A percentile compares a stretch with the other conserved stretches of the same genome.
Evolutionary conservation across 35 echinoderm and acorn worm species (phyloP).

Genomic region (Lytechinus variegatus): DNA sequence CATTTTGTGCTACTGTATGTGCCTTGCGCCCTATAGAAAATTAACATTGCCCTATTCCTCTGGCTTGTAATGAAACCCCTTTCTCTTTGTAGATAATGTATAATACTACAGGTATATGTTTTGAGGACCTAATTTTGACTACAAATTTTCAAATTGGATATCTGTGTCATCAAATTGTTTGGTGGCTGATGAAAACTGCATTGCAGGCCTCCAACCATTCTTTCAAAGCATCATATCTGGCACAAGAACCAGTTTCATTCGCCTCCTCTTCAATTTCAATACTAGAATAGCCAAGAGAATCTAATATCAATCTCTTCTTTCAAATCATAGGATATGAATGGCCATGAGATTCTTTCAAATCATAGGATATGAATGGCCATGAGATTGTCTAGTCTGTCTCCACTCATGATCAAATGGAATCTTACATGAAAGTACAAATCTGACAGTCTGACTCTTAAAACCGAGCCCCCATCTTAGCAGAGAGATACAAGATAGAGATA

Average conservation of each 20-base stretch:
- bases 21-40: no score
- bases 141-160: not conserved
- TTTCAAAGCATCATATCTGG: not conserved
- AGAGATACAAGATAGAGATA: not conserved
- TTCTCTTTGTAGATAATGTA: no score
- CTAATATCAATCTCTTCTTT: not conserved
- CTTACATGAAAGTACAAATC: not conserved
- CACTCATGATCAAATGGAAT: not conserved
- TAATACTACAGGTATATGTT: no score
- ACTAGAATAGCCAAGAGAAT: not conserved
- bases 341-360: not conserved
- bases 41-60: no score
- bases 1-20: no score
- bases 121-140: not conserved
- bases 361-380: not conserved
- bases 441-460: not conserved
- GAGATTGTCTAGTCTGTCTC: not conserved
- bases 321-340: not conserved
- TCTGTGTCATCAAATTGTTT: not conserved
- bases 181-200: not conserved
- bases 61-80: no score
- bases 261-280: not conserved
- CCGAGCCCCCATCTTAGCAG: not conserved
- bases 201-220: no score
- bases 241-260: not conserved